These are phyloP conservation scores for Teinopalpus imperialis DNA, from an alignment of 2,888 invertebrate species.

Conservation along the genomic window DNA sequence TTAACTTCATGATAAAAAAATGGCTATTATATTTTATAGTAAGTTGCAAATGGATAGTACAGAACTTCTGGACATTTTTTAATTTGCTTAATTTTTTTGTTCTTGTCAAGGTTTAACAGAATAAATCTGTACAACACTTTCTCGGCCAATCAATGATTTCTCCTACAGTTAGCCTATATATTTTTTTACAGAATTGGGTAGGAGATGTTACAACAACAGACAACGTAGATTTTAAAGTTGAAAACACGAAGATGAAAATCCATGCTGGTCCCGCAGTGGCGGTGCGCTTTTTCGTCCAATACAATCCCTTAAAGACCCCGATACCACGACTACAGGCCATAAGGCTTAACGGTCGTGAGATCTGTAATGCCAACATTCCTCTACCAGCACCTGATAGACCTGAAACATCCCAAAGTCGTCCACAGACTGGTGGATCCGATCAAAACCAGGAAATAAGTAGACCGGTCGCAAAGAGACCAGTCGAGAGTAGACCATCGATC, in stretches of 20 bases:
- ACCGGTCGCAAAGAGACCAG: slow-evolving; percentile 25
- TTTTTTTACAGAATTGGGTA: slow-evolving; percentile 75
- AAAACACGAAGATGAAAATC: slow-evolving; percentile 80
- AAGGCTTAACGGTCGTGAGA: slow-evolving; percentile 81
- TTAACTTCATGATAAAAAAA: too few species aligned
- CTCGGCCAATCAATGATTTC: too few species aligned
- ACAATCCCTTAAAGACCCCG: slow-evolving; percentile 64
- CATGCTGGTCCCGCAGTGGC: slow-evolving; percentile 79
- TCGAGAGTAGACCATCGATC: slow-evolving; percentile 32
- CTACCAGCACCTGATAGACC: slow-evolving; percentile 43
- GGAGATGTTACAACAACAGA: slow-evolving; percentile 82
- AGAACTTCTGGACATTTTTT: too few species aligned
- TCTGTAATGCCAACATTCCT: slow-evolving; percentile 74
- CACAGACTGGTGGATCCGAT: slow-evolving; percentile 18
- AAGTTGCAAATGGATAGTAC: too few species aligned
- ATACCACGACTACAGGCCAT: slow-evolving; percentile 76
- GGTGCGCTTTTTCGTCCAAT: slow-evolving; percentile 83
- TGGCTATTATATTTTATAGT: too few species aligned
- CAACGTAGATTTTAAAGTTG: slow-evolving; percentile 82
- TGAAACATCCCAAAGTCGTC: slow-evolving; percentile 9
- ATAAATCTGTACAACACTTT: too few species aligned
- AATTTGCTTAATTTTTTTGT: too few species aligned
- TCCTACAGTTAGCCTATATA: too few species aligned
- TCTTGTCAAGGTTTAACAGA: too few species aligned
- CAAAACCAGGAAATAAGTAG: slow-evolving; percentile 25